Evolutionary conservation across 2,888 invertebrate species (phyloP), one percentile per base, ranked within the genome.

Genomic region (Idaea biselata): DNA sequence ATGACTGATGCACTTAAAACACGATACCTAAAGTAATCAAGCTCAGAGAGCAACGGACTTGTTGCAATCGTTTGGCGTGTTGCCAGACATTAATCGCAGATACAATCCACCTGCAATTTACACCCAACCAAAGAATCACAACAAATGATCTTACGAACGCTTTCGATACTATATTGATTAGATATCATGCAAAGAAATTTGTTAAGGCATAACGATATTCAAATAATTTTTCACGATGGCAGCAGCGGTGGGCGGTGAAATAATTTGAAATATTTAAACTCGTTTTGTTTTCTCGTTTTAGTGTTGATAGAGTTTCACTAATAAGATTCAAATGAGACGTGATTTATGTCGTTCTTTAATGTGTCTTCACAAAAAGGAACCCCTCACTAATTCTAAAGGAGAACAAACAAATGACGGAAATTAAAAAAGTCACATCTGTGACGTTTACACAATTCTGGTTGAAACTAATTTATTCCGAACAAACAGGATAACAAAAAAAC

Each of bases 401-500:
- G 74, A 75, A 75, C 69, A 79, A 71, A 75, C 76, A 80, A 80
- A 76, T 70, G 73, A 66, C 81, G 82, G 81, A 85, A 83, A 84
- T 82, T 77, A 80, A 86, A 88, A 83, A 86, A 84, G 76, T 65
- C 73, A 80, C 89, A 89, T 83, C 84, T 88, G 87, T 76, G 71
- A 70, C 77, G 70, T 81, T 77, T 72, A 73, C 70, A 78, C 77
- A 81, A 79, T 79, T 73, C 74, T 60, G 60, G 55, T 68, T 66
- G 69, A 70, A 71, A 74, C 74, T 73, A 84, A 84, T 83, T 80
- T 76, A 81, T 81, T 81, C 74, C 71, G 72, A 78, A 79, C 81
- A 83, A 84, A 87, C 85, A 85, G 81, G 80, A 81, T 79, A 74
- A 81, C 82, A 86, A 89, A 89, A 25, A 89, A 88, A 73, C 66